phyloP scores from a whole-genome alignment of 2,113 vertebrate genomes.

The Ictalurus furcatus region DNA sequence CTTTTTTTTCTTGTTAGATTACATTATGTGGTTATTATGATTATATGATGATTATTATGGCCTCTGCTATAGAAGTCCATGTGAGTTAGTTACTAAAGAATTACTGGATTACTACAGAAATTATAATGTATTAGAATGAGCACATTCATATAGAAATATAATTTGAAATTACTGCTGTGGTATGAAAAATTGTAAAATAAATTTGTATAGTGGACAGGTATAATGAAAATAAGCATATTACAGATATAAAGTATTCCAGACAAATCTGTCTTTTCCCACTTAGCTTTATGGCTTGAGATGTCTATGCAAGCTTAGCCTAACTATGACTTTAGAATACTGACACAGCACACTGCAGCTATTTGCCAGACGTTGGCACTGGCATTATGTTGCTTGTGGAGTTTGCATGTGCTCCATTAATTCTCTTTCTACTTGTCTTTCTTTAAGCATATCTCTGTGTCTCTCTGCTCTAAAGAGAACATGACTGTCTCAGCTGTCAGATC shows the following conservation, averaged over 20 bases:
- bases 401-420: not conserved
- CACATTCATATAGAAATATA: not conserved
- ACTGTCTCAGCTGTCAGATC: constrained; percentile 16
- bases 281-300: not conserved
- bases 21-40: not conserved
- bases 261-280: not conserved
- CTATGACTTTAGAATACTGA: not conserved
- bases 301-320: not conserved
- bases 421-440: not conserved
- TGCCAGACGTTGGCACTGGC: not conserved
- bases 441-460: not conserved
- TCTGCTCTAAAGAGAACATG: not conserved
- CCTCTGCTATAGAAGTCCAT: not conserved
- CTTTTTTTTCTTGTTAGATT: not conserved
- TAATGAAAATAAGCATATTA: not conserved
- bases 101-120: not conserved
- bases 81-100: not conserved
- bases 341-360: not conserved
- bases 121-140: not conserved
- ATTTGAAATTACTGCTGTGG: not conserved
- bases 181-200: not conserved
- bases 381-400: not conserved
- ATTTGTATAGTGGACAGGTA: not conserved
- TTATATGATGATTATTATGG: too few relatives aligned
- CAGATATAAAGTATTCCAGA: not conserved